Conservation (phyloP, 2,888 invertebrate species). For the Graphium colonna region DNA sequence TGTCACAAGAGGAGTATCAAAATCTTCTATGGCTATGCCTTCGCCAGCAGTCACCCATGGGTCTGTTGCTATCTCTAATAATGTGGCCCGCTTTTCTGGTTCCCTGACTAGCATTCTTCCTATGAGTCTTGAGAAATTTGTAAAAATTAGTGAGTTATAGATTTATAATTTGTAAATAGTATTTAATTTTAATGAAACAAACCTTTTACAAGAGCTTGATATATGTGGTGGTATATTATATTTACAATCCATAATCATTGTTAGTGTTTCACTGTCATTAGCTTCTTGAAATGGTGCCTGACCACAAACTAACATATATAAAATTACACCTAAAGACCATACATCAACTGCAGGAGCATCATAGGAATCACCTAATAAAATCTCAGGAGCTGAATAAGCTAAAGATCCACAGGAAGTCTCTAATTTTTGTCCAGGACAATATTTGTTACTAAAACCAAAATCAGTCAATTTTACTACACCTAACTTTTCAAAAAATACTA, state of each 20-base stretch:
- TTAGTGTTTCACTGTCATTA: slow-evolving; percentile 99
- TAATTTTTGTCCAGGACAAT: slow-evolving; percentile 96
- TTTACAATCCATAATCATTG: slow-evolving; percentile 99
- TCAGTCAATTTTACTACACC: slow-evolving; percentile 99
- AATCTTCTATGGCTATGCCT: slow-evolving; percentile 76
- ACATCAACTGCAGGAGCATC: slow-evolving; percentile 99
- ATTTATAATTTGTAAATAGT: too few species aligned
- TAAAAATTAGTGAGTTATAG: neutral
- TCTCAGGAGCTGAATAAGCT: slow-evolving; percentile 99
- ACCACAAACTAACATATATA: slow-evolving; percentile 99
- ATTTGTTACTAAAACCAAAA: slow-evolving; percentile 98
- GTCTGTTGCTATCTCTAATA: slow-evolving; percentile 93
- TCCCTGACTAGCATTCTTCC: slow-evolving; percentile 95
- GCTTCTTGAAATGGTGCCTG: slow-evolving; percentile 99
- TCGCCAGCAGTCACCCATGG: slow-evolving; percentile 88
- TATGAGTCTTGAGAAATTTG: slow-evolving; percentile 85
- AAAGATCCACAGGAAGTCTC: slow-evolving; percentile 99
- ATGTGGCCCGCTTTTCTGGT: slow-evolving; percentile 93
- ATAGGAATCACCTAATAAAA: slow-evolving; percentile 98
- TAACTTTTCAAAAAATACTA: slow-evolving; percentile 98
- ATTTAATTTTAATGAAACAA: slow-evolving; percentile 29
- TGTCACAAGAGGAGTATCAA: slow-evolving; percentile 89
- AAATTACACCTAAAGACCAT: slow-evolving; percentile 98
- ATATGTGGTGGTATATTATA: slow-evolving; percentile 95
- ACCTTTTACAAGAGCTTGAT: slow-evolving; percentile 91